Evolutionary conservation across 2,797 vertebrate species (phyloP).

Genomic region (Apogon talboti): DNA sequence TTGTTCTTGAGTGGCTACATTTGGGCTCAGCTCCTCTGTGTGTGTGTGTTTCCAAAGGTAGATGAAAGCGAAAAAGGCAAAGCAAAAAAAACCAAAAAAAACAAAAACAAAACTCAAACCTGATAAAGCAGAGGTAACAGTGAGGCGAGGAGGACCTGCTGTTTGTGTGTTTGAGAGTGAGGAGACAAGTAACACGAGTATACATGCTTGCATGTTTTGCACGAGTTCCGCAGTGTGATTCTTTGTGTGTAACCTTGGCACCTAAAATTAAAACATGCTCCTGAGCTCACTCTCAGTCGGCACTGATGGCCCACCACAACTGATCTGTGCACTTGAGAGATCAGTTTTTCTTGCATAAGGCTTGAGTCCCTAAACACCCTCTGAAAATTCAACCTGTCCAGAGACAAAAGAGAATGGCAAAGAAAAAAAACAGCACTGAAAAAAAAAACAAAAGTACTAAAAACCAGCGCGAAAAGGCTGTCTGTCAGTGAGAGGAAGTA

Average conservation of each 20-base stretch:
- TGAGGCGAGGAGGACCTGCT: constrained; percentile 54
- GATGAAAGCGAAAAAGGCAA: constrained; percentile 74
- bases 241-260: constrained; percentile 70
- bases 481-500: constrained; percentile 52
- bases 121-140: constrained; percentile 75
- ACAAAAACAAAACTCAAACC: constrained; percentile 48
- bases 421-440: constrained; percentile 57
- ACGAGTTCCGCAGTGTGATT: constrained; percentile 42
- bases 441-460: constrained; percentile 26
- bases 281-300: constrained; percentile 71
- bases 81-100: constrained; percentile 65
- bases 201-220: constrained; percentile 44
- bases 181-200: constrained; percentile 2
- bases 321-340: constrained; percentile 46
- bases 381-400: constrained; percentile 44
- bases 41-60: constrained; percentile 80
- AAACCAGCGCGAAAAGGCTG: constrained; percentile 58
- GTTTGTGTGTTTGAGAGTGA: constrained; percentile 46
- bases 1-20: constrained; percentile 70
- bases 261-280: constrained; percentile 72
- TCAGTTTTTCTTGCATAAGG: constrained; percentile 77
- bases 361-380: constrained; percentile 64
- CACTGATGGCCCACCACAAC: constrained; percentile 58
- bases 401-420: constrained; percentile 48
- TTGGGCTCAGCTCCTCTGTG: constrained; percentile 74